Evolutionary conservation across 2,113 vertebrate genomes (phyloP), one percentile per base, ranked within the genome.

Genomic region (Heloderma charlesbogerti): DNA sequence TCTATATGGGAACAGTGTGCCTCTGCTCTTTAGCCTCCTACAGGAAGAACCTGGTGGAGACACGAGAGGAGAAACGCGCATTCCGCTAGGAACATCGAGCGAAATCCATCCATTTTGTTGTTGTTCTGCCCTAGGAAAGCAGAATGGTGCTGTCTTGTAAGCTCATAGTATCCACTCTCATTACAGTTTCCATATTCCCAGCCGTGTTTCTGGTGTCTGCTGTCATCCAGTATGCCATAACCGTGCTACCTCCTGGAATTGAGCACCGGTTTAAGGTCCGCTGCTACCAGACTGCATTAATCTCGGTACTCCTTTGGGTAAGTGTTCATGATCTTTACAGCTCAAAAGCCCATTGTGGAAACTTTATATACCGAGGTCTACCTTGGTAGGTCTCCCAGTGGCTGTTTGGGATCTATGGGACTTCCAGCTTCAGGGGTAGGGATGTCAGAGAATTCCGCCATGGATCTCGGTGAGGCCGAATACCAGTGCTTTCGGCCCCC

Each of bases 241-340:
- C 83, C 66, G 77, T 95, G 40, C 1, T 94, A 69, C 96, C 95
- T 78, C 89, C 93, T 18, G 96, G 95, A 88, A 95, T 96, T 13
- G 95, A 94, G 0, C 94, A 96, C 13, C 95, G 95, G 51, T 90
- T 95, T 78, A 96, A 96, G 83, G 66, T 95, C 51, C 94, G 78
- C 1, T 31, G 95, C 31, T 95, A 15, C 77, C 54, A 95, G 18
- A 92, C 87, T 0, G 0, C 88, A 34, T 0, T 96, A 86, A 87
- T 93, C 9, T 78, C 93, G 15, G 0, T 25, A 40, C 37, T 95
- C 12, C 1, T 79, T 0, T 0, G 0, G 84, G 96, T 96, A 95
- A 96, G 96, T 95, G 16, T 43, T 29, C n/a, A 57, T 78, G n/a
- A 57, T 88, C 45, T 88, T 90, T 85, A 74, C 78, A 75, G 22